Conservation (phyloP, 2,888 invertebrate genomes). For the Perithous albicinctus region DNA sequence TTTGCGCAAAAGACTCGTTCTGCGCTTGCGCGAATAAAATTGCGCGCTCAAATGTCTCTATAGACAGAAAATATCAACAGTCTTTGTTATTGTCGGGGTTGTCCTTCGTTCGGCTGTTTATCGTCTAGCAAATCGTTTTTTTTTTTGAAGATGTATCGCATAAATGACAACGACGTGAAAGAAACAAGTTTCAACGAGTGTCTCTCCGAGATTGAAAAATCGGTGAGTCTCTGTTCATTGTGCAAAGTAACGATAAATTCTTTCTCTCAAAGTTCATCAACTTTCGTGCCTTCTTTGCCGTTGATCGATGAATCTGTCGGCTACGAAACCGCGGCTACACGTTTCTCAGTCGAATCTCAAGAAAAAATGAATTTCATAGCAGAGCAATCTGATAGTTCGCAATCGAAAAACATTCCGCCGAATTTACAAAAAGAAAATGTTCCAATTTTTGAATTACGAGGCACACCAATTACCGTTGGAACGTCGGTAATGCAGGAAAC, state of each 20-base stretch:
- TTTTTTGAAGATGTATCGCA: not conserved
- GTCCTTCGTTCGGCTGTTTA: not conserved
- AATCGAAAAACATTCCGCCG: not conserved
- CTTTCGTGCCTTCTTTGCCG: not conserved
- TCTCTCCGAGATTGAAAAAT: slow-evolving; percentile 12
- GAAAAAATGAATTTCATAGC: no score
- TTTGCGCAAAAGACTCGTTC: no score
- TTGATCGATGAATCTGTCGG: not conserved
- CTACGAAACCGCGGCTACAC: not conserved
- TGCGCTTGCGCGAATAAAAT: no score
- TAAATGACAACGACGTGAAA: not conserved
- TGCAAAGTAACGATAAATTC: slow-evolving; percentile 32
- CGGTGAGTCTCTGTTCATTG: slow-evolving; percentile 52
- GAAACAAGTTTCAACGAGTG: not conserved
- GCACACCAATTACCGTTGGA: no score
- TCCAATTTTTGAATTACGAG: not conserved
- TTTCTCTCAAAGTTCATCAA: not conserved
- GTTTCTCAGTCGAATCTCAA: not conserved
- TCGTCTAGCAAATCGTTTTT: not conserved
- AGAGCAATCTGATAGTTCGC: not conserved
- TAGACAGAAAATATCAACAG: no score
- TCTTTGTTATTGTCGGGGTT: no score
- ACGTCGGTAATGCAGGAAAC: not conserved
- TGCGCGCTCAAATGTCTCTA: no score
- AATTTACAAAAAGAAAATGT: not conserved